Evolutionary conservation across 2,113 vertebrate genomes (phyloP), one percentile per base, ranked within the genome.

Genomic region (Pedionomus torquatus): DNA sequence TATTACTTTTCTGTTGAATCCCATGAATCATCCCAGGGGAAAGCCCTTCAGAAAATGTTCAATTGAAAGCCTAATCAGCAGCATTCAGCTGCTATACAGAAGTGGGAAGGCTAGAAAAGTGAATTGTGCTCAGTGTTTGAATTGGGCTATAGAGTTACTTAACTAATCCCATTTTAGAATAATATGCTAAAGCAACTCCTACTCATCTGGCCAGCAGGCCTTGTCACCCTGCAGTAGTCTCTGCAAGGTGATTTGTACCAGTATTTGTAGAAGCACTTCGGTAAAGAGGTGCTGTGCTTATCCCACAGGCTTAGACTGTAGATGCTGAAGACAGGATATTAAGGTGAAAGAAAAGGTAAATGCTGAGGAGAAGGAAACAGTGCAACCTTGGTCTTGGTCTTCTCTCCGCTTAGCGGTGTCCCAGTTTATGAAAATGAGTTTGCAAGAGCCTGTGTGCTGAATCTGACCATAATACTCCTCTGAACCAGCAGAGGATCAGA

Each of bases 211-310:
- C 41, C 57, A 72, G 48, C 51, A 95, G 94, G 72, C 58, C 55
- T 72, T 89, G 86, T 93, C 83, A 74, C 66, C 82, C 46, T 6
- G 17, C 57, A 49, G 77, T 58, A 69, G 65, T 69, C 69, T 81
- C 89, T 95, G 77, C 94, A 94, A 94, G 89, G 94, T 97, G 93
- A 95, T 95, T 94, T 95, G 54, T 90, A 83, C 35, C 64, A 79
- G 76, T 85, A 79, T 79, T 87, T 95, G 70, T 68, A 87, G 81
- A 87, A 85, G 65, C 49, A 80, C 66, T 79, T 79, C 3, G 15
- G 51, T 76, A 93, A 89, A 89, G 83, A 90, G 65, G 74, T 87
- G 72, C 43, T 92, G 57, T 58, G 65, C 87, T 97, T 97, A 89
- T 95, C 77, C 70, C 78, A 63, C 0, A 4, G 72, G 57, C 58